Conservation (phyloP, 2,113 vertebrate species). For the Nestor notabilis region DNA sequence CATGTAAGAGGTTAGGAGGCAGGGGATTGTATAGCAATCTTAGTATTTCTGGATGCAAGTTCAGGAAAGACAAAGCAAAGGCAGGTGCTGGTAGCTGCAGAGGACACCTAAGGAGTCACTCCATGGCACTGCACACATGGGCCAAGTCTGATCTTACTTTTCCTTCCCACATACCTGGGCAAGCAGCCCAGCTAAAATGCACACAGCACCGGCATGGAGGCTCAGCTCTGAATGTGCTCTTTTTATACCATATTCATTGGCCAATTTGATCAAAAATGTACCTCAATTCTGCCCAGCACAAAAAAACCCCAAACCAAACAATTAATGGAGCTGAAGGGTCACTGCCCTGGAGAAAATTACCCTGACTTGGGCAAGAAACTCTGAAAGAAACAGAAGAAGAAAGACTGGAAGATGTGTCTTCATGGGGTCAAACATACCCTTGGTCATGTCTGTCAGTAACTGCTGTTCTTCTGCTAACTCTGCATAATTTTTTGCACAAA, state of each 20-base stretch:
- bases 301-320: too few relatives aligned
- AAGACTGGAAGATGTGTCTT: background rate
- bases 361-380: background rate
- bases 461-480: background rate
- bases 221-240: background rate
- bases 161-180: background rate
- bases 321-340: background rate
- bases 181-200: background rate
- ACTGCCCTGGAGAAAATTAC: background rate
- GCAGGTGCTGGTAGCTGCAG: background rate
- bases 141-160: background rate
- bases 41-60: background rate
- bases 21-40: background rate
- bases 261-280: background rate
- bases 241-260: background rate
- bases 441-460: background rate
- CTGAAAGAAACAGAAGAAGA: background rate
- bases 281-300: accelerated
- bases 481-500: background rate
- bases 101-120: background rate
- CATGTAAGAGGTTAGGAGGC: background rate
- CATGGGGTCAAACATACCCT: background rate
- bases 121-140: background rate
- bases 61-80: background rate
- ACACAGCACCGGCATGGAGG: background rate